Conservation (phyloP, 2,797 vertebrate genomes). For the Gambusia yucatana region DNA sequence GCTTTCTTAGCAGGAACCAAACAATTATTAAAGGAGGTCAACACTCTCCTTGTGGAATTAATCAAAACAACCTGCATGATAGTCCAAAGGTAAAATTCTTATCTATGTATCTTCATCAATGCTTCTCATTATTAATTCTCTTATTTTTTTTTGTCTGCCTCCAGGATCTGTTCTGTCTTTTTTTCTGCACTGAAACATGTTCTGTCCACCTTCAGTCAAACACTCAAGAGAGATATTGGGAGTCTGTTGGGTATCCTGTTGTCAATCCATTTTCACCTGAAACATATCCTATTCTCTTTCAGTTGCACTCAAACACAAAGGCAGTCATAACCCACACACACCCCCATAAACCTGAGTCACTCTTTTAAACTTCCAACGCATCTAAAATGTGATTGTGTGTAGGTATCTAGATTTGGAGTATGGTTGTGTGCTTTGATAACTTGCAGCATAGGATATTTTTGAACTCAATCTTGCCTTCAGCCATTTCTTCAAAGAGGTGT, state of each 20-base stretch:
- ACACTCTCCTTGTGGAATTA: neutral
- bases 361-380: conserved; percentile 43
- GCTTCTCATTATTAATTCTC: conserved; percentile 19
- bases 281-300: conserved; percentile 67
- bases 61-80: neutral
- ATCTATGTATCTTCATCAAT: conserved; percentile 13
- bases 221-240: conserved; percentile 49
- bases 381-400: conserved; percentile 24
- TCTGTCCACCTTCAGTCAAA: conserved; percentile 62
- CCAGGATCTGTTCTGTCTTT: conserved; percentile 20
- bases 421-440: conserved; percentile 13
- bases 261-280: conserved; percentile 72
- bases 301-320: conserved; percentile 27
- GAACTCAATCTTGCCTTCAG: neutral
- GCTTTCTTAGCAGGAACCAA: neutral
- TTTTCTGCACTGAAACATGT: conserved; percentile 26
- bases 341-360: conserved; percentile 11
- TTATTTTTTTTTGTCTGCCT: conserved; percentile 23
- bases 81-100: neutral
- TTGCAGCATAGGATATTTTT: conserved; percentile 34
- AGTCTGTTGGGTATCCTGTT: conserved; percentile 74
- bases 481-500: neutral
- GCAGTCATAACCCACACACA: conserved; percentile 25
- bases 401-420: conserved; percentile 10
- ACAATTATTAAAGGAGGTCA: neutral